phyloP scores from a whole-genome alignment of 2,113 vertebrate genomes.

The Archilochus colubris region DNA sequence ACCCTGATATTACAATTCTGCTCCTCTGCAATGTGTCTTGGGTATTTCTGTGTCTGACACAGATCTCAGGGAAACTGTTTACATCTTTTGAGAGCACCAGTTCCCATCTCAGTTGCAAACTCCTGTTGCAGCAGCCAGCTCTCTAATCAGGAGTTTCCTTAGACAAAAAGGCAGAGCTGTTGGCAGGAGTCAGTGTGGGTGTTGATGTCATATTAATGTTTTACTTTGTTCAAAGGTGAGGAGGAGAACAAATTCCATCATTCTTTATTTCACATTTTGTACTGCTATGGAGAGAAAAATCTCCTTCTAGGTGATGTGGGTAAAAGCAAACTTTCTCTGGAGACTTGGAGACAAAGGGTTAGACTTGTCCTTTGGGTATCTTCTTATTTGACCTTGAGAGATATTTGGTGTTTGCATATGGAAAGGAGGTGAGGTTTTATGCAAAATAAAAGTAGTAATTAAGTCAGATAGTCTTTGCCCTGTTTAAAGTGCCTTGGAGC shows the following conservation, averaged over 20 bases:
- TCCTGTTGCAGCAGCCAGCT: not conserved
- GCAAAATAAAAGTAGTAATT: not conserved
- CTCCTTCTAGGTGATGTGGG: not conserved
- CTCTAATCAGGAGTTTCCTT: not conserved
- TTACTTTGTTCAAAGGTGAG: constrained; percentile 22
- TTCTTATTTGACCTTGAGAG: not conserved
- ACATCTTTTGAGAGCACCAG: not conserved
- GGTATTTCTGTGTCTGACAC: not conserved
- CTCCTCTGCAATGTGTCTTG: not conserved
- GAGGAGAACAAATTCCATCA: constrained; percentile 8
- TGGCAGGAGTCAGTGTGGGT: not conserved
- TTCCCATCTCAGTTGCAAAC: not conserved
- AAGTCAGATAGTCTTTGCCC: not conserved
- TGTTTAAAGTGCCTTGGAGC: not conserved
- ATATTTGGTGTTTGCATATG: not conserved
- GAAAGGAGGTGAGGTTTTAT: not conserved
- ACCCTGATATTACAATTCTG: not conserved
- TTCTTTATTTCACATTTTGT: not conserved
- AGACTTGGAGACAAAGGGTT: not conserved
- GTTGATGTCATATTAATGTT: constrained; percentile 33
- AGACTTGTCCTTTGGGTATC: not conserved
- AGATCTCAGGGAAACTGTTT: not conserved
- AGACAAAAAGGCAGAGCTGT: not conserved
- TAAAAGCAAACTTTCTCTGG: not conserved
- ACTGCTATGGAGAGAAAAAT: not conserved